Conservation (phyloP, 2,113 vertebrate species). For the Cyprinodon brontotheroides region DNA sequence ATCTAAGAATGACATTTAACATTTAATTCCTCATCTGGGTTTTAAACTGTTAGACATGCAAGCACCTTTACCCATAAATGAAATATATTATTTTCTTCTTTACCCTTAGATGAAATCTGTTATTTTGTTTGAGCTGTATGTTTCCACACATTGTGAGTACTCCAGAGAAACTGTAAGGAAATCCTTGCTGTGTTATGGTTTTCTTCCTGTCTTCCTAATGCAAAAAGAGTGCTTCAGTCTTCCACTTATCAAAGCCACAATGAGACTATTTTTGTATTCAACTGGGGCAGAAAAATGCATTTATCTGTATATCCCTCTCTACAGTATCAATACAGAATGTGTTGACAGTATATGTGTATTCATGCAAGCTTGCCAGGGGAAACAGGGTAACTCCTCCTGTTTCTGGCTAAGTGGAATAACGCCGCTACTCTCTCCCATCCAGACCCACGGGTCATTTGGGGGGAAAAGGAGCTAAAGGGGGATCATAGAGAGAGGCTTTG, state of each 20-base stretch:
- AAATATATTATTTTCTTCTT: constrained; percentile 22
- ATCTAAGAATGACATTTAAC: constrained; percentile 27
- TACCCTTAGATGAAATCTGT: constrained; percentile 8
- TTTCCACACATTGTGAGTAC: constrained; percentile 72
- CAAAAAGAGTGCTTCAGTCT: constrained; percentile 78
- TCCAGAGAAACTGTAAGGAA: constrained; percentile 71
- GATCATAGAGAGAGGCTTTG: background rate
- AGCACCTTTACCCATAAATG: constrained; percentile 5
- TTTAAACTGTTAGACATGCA: constrained; percentile 41
- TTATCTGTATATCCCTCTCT: constrained; percentile 63
- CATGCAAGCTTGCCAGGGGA: constrained; percentile 54
- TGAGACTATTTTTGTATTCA: constrained; percentile 81
- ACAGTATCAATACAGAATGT: too few species aligned
- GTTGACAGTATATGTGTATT: constrained; percentile 59
- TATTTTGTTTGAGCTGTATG: constrained; percentile 67
- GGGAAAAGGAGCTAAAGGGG: constrained; percentile 15
- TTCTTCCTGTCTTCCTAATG: constrained; percentile 74
- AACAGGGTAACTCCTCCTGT: constrained; percentile 39
- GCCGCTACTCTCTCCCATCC: constrained; percentile 35
- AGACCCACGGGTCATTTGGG: constrained; percentile 39
- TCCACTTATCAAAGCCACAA: constrained; percentile 79
- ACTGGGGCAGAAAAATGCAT: constrained; percentile 53
- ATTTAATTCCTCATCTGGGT: constrained; percentile 48
- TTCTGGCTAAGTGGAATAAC: constrained; percentile 36
- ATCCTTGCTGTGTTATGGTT: constrained; percentile 48